Percentiles rank a stretch among this genome's conserved stretches.
Evolutionary conservation across 1,140 invertebrate genomes (phyloP).

Genomic region (Adelges cooleyi): DNA sequence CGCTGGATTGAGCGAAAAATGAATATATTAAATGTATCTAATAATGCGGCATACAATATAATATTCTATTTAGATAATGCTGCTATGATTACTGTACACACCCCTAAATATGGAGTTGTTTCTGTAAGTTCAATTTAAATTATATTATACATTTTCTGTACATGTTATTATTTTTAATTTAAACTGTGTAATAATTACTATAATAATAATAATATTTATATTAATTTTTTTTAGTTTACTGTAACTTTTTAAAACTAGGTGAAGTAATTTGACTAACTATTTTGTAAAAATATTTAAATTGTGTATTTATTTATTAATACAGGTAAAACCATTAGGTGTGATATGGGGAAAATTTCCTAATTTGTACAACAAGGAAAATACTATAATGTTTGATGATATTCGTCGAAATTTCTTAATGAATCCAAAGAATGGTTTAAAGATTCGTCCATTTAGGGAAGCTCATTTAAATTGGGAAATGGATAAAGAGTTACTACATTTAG

Average conservation of each 20-base stretch:
- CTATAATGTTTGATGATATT: conserved; percentile 98
- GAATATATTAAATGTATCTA: conserved; percentile 75
- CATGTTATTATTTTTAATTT: not conserved
- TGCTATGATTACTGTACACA: conserved; percentile 91
- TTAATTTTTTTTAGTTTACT: too few species aligned
- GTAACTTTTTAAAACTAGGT: too few species aligned
- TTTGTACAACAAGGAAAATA: conserved; percentile 80
- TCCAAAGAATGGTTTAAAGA: conserved; percentile 82
- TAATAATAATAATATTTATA: not conserved
- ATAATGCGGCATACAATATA: conserved; percentile 79
- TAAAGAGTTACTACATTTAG: conserved; percentile 67
- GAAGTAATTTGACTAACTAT: too few species aligned
- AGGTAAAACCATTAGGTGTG: conserved; percentile 90
- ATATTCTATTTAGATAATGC: conserved; percentile 80
- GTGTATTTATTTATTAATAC: conserved; percentile 36
- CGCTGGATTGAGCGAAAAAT: conserved; percentile 98
- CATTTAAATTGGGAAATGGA: conserved; percentile 77
- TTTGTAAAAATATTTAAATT: too few species aligned
- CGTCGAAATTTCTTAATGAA: conserved; percentile 96
- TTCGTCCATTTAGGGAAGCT: conserved; percentile 79
- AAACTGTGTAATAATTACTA: not conserved
- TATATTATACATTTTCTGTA: conserved; percentile 7
- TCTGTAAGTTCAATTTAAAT: conserved; percentile 56
- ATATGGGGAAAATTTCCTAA: conserved; percentile 93
- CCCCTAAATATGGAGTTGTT: conserved; percentile 77